These are phyloP conservation scores for Archilochus colubris DNA, from an alignment of 2,113 vertebrate genomes.

Conservation along the genomic window DNA sequence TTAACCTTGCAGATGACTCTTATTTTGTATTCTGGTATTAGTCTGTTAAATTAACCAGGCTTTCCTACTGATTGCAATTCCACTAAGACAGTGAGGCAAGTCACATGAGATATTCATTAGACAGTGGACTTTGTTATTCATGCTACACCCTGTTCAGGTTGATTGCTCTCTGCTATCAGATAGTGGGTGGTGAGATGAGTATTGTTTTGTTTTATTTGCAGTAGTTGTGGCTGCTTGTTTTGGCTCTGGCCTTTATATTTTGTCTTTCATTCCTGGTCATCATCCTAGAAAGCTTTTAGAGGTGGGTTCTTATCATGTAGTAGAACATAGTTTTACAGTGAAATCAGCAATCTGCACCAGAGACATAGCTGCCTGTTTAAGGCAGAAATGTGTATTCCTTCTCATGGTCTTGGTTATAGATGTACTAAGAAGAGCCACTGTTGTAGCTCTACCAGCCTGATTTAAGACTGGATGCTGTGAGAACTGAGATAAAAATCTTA, in stretches of 20 bases:
- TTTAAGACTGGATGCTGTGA: background rate
- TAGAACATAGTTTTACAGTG: background rate
- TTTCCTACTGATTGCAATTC: background rate
- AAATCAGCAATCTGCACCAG: background rate
- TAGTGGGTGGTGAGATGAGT: background rate
- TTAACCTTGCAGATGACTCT: background rate
- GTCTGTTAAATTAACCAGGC: background rate
- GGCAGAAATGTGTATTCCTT: background rate
- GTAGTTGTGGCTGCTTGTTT: background rate
- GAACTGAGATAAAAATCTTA: background rate
- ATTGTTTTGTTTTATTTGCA: background rate
- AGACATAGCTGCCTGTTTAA: background rate
- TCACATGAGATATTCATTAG: background rate
- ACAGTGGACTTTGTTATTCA: background rate
- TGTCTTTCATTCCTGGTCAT: background rate
- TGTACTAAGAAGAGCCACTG: background rate
- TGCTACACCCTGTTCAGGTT: background rate
- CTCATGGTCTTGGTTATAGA: rapidly evolving
- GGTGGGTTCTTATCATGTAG: background rate
- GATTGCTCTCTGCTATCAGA: background rate
- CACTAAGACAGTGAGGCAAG: background rate
- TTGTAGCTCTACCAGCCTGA: background rate
- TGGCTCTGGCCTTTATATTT: background rate
- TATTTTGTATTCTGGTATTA: background rate
- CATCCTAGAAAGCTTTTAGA: background rate